Conservation (phyloP, 2,888 invertebrate species). For the Acleris sparsana region DNA sequence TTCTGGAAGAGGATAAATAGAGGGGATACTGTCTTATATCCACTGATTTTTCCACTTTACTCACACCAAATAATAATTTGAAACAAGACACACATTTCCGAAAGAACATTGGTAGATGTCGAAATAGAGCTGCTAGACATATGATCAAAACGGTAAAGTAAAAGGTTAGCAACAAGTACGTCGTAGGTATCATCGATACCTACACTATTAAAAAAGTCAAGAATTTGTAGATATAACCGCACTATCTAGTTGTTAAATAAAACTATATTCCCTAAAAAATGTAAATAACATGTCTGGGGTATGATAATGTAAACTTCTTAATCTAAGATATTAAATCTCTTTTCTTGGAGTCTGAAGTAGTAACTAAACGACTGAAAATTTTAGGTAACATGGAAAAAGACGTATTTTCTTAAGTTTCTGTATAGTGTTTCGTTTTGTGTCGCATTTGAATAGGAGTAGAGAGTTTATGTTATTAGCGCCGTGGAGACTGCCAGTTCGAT, state of each 20-base stretch:
- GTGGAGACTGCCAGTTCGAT: constrained; percentile 27
- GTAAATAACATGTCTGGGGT: constrained; percentile 40
- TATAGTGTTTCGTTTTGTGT: constrained; percentile 18
- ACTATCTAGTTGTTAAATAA: constrained; percentile 43
- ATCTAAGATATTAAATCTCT: constrained; percentile 39
- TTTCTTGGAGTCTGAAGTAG: constrained; percentile 55
- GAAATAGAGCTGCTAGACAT: constrained; percentile 26
- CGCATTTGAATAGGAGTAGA: constrained; percentile 10
- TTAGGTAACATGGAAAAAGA: constrained; percentile 42
- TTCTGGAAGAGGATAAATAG: constrained; percentile 87
- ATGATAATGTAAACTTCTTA: constrained; percentile 29
- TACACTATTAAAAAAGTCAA: constrained; percentile 38
- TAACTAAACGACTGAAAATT: constrained; percentile 58
- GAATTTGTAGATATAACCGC: constrained; percentile 47
- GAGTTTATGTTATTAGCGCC: constrained; percentile 5
- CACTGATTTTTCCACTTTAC: constrained; percentile 69
- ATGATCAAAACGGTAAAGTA: constrained; percentile 33
- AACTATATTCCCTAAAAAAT: constrained; percentile 38
- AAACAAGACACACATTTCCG: constrained; percentile 48
- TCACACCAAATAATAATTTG: constrained; percentile 65
- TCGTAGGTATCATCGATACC: constrained; percentile 41
- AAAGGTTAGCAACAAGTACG: constrained; percentile 34
- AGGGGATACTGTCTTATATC: constrained; percentile 62
- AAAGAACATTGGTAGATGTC: constrained; percentile 23
- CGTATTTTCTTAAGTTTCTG: constrained; percentile 28